Percentiles rank a stretch among this genome's conserved stretches.
phyloP scores from a whole-genome alignment of 2,797 vertebrate genomes.

The Enteromius anoplus region DNA sequence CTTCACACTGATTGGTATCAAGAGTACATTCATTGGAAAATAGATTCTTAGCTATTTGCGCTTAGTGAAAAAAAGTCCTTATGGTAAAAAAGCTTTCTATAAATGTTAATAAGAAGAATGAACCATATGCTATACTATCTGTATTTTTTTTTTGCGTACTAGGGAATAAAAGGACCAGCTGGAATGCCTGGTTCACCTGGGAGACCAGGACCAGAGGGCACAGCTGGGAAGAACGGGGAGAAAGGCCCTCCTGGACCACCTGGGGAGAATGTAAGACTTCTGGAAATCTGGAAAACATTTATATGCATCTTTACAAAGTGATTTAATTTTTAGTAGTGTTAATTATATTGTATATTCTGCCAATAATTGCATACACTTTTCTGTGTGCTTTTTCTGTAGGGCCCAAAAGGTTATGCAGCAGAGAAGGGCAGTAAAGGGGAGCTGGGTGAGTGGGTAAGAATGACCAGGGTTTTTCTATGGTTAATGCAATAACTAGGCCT shows the following conservation, averaged over 20 bases:
- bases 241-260: conserved; percentile 65
- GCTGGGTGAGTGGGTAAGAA: conserved; percentile 83
- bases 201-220: conserved; percentile 72
- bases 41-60: not conserved
- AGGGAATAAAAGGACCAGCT: conserved; percentile 73
- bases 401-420: conserved; percentile 74
- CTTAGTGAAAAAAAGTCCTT: not conserved
- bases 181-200: conserved; percentile 76
- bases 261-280: conserved; percentile 71
- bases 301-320: not conserved
- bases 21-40: not conserved
- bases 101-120: not conserved
- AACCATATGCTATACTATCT: not conserved
- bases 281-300: conserved; percentile 62
- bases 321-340: not conserved
- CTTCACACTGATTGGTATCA: not conserved
- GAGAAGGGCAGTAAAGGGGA: conserved; percentile 78
- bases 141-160: conserved; percentile 6
- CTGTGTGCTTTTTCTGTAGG: conserved; percentile 63
- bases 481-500: conserved; percentile 19
- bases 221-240: conserved; percentile 55
- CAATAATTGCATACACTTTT: not conserved
- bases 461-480: conserved; percentile 60
- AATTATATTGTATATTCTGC: not conserved
- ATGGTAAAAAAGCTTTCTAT: not conserved